Base-by-base conservation (phyloP, 1,140 invertebrate genomes). In the Magallana ariakensis region DNA sequence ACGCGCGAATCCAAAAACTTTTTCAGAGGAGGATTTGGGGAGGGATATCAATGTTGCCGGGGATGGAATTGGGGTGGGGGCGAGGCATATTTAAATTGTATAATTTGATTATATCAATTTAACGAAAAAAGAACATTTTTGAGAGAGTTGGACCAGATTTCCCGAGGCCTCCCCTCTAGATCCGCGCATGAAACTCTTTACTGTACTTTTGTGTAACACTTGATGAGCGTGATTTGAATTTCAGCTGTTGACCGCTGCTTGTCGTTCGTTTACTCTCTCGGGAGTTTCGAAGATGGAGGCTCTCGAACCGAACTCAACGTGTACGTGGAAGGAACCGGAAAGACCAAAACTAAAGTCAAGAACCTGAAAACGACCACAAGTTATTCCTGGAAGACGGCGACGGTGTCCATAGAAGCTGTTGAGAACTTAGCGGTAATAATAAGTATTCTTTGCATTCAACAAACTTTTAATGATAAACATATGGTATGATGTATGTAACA, bases 171-270 rank as follows among this genome's bases (percentile, higher is more conserved):
- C 33, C 33, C 2, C 33, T 46, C 5, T 46, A 1, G 33, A 46
- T 46, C 33, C 5, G 33, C 33, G 33, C 33, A 46, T 46, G 33
- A n/a, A n/a, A 4, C 33, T 46, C 33, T 46, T 46, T 1, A 46
- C 5, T 2, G 33, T 46, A 5, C 33, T 46, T 46, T 46, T 46
- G 2, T 46, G 33, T 46, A 5, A 46, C 33, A 46, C 33, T 46
- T 46, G 33, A 46, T 46, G 33, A 5, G 5, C 33, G 0, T 46
- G 33, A 46, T 46, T 46, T 46, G 33, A 46, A 46, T 75, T 75
- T 26, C 10, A 75, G 66, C 66, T 26, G 10, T 26, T 75, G 66
- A 75, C 66, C 66, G 66, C 19, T 75, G 66, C 33, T 22, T 75
- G 15, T 75, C 66, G 7, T 75, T 75, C 22, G 66, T 26, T 5